A percentile compares a stretch with the other conserved stretches of the same genome.
Evolutionary conservation across 2,113 vertebrate species (phyloP).

Genomic region (Bubalus kerabau): DNA sequence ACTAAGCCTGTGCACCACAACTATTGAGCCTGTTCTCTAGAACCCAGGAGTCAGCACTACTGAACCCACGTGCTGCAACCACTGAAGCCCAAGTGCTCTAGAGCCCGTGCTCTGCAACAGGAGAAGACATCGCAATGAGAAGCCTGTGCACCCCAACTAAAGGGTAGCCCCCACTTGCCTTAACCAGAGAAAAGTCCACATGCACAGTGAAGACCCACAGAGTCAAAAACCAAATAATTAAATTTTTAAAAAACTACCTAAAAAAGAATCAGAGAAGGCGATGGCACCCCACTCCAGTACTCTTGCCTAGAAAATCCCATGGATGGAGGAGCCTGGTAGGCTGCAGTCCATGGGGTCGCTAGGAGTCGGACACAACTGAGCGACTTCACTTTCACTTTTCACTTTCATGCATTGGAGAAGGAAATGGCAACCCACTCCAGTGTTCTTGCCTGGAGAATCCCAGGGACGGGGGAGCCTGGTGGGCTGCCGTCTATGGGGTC

Average conservation of each 20-base stretch:
- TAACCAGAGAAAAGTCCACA: not conserved
- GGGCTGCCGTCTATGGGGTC: too few relatives aligned
- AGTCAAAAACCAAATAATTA: not conserved
- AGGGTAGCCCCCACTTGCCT: not conserved
- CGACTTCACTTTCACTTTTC: too few relatives aligned
- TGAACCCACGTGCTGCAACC: rapidly evolving
- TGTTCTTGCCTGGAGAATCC: too few relatives aligned
- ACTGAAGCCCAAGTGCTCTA: rapidly evolving
- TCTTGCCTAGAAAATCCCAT: too few relatives aligned
- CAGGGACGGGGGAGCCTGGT: too few relatives aligned
- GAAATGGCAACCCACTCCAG: too few relatives aligned
- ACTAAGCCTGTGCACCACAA: rapidly evolving
- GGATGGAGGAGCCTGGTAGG: too few relatives aligned
- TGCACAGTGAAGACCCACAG: not conserved
- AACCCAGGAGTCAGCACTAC: not conserved
- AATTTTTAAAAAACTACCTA: not conserved
- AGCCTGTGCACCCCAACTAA: not conserved
- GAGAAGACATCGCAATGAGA: not conserved
- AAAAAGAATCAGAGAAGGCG: not conserved
- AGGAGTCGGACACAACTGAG: too few relatives aligned
- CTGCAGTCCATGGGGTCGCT: too few relatives aligned
- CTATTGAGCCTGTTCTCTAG: not conserved
- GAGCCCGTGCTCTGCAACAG: rapidly evolving
- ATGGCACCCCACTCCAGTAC: too few relatives aligned
- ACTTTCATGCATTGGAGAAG: too few relatives aligned